Base-by-base conservation (phyloP, 2,888 invertebrate genomes). In the Drosophila anceps region DNA sequence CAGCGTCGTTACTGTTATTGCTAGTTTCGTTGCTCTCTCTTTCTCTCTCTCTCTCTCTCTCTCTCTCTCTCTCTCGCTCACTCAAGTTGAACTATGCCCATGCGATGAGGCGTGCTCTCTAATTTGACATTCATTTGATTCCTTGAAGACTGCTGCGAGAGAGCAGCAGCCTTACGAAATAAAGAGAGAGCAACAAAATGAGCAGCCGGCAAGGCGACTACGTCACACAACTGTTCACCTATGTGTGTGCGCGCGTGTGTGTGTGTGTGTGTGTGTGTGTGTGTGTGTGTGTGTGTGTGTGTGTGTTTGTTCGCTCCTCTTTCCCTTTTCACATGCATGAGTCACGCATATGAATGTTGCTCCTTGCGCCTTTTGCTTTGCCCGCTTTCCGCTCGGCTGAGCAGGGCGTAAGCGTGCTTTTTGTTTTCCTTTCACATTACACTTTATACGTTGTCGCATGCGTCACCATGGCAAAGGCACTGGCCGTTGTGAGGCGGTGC, bases 261-360 rank as follows among this genome's bases (percentile, higher is more conserved):
- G 55, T 65, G 31, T 24, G 20, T n/a, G 29, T 57, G n/a, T 43
- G 27, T 58, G 51, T 65, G 27, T 24, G 27, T 58, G 55, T 65
- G 31, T 24, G 20, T n/a, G 29, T 57, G n/a, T 60, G 31, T 24
- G 15, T n/a, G 29, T 43, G 27, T 58, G 51, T 65, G 27, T 24
- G 27, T 58, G 55, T 65, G 31, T 24, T n/a, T n/a, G 29, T 57
- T 12, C 24, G 44, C 37, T n/a, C 29, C 29, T 27, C 43, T 43
- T 35, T 10, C 41, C 12, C 33, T 39, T 31, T 39, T 60, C 27
- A 31, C 41, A 61, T 53, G 82, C 79, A 84, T 83, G 83, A 88
- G 87, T 83, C 83, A 83, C 87, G 87, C 88, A 75, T 84, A 66
- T 86, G 57, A 77, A 72, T 69, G 72, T 73, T 55, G 59, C 64